Base-by-base conservation (phyloP, 2,888 invertebrate species). In the Mesodorylaimus sp. region DNA sequence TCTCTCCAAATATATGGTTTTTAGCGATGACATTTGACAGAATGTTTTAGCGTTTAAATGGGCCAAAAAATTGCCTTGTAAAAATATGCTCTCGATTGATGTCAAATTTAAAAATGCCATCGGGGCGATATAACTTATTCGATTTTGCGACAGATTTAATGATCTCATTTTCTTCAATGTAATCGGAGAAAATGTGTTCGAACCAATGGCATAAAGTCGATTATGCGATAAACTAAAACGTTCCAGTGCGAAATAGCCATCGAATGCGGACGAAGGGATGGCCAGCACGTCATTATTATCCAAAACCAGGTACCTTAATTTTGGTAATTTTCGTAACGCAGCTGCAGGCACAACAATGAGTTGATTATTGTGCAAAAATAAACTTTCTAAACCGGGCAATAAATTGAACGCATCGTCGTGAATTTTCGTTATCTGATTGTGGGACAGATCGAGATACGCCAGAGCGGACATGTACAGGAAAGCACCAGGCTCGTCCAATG, bases 261-360 rank as follows among this genome's bases (percentile, higher is more conserved):
- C 74, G 65, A 88, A 84, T 21, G 84, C 80, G 62, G 81, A 77
- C 26, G 79, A 77, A 64, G 84, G 81, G 57, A 89, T 76, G 61
- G 80, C 79, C 59, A 79, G 78, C 55, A 91, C 76, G 62, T 83
- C 80, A 69, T 91, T 91, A 69, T 88, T 86, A 65, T 87, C 87
- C 56, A 91, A 72, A 70, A 83, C 84, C 56, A 91, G 76, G 69
- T 88, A 87, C 61, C 81, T 80, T 57, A 91, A 75, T 57, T 80
- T 77, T 55, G 77, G 77, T 47, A 81, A 75, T 38, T 79, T 78
- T 52, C 76, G 74, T 67, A 86, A 82, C 56, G 81, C 76, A 60
- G 77, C 77, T 56, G 81, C 78, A 1, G 88, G 87, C 62, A 89
- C 68, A 21, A 78, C 77, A 58, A 79, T 45, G 13, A 50, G n/a